These are phyloP conservation scores for Papilio dardanus DNA, from an alignment of 1,140 invertebrate species.

Conservation along the genomic window DNA sequence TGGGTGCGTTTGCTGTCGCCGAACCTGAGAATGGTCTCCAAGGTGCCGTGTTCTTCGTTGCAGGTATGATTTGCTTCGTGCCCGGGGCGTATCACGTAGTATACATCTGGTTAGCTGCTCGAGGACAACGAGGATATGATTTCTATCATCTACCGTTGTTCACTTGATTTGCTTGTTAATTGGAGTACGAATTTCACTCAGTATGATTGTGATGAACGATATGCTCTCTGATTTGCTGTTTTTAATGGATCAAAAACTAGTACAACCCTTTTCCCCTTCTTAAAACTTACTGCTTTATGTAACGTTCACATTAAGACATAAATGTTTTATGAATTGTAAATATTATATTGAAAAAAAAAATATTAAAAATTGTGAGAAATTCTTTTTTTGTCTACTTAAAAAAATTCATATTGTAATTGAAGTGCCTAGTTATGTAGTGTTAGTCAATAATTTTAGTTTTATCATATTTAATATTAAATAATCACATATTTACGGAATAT, in stretches of 20 bases:
- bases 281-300: not conserved
- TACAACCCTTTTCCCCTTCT: not conserved
- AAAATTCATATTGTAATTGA: constrained; percentile 43
- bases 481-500: not conserved
- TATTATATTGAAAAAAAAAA: not conserved
- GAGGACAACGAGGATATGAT: constrained; percentile 90
- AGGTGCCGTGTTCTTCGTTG: constrained; percentile 91
- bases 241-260: constrained; percentile 20
- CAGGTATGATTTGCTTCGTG: constrained; percentile 91
- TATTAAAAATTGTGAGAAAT: not conserved
- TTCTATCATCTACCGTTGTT: constrained; percentile 92
- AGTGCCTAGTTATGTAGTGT: constrained; percentile 54
- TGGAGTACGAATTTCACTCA: constrained; percentile 50
- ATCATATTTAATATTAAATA: not conserved
- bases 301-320: not conserved
- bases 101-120: constrained; percentile 92
- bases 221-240: constrained; percentile 47
- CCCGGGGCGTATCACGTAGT: constrained; percentile 92
- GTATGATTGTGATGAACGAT: constrained; percentile 39
- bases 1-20: constrained; percentile 88
- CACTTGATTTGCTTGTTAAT: constrained; percentile 83
- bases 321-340: not conserved
- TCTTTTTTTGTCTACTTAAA: constrained; percentile 38
- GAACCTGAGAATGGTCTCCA: constrained; percentile 87
- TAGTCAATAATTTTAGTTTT: constrained; percentile 25